Conservation (phyloP, 2,113 vertebrate genomes). For the Podilymbus podiceps region DNA sequence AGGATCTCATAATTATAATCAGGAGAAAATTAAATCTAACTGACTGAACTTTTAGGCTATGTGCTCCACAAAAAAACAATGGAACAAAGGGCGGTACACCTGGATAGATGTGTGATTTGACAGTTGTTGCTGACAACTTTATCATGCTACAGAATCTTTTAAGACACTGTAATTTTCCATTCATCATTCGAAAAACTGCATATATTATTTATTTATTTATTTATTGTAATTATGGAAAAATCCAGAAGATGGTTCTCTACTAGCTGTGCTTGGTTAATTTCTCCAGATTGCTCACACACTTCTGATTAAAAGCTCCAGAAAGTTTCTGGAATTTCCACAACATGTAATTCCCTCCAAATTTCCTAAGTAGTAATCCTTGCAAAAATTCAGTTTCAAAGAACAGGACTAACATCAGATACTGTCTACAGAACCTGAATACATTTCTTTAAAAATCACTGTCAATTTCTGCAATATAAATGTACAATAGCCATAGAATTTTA, state of each 20-base stretch:
- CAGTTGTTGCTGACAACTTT: not conserved
- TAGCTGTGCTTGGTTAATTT: not conserved
- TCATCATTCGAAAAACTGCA: not conserved
- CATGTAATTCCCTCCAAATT: not conserved
- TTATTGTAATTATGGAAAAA: not conserved
- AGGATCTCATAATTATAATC: not conserved
- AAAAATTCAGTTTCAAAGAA: not conserved
- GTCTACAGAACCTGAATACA: not conserved
- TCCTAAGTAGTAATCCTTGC: not conserved
- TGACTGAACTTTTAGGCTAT: not conserved
- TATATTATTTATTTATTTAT: not conserved
- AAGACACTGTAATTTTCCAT: not conserved
- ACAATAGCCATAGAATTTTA: not conserved
- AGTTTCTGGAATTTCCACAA: not conserved
- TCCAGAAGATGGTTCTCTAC: not conserved
- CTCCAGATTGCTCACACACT: not conserved
- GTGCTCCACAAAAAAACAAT: not conserved
- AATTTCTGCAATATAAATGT: not conserved
- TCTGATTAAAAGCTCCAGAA: not conserved
- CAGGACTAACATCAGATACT: not conserved
- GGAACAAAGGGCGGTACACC: not conserved
- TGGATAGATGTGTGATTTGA: not conserved
- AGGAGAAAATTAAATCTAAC: not conserved
- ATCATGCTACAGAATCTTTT: not conserved
- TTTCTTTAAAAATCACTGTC: not conserved